Evolutionary conservation across 2,797 vertebrate species (phyloP).

Genomic region (Crypturellus tataupa): DNA sequence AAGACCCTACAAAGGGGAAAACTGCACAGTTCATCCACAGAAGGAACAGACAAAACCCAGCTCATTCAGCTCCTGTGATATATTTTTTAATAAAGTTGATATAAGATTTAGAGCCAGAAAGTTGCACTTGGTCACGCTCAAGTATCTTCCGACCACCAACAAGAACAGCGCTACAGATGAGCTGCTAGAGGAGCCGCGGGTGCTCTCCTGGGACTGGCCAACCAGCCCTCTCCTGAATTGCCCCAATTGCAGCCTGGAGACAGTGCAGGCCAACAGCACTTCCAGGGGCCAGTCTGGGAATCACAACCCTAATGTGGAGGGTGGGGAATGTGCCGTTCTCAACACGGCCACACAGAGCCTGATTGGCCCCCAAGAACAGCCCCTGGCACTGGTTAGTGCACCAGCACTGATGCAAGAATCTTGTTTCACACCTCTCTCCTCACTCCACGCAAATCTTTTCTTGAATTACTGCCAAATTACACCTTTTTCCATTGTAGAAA

Average conservation of each 20-base stretch:
- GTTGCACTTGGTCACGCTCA: neutral
- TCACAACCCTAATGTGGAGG: neutral
- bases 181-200: neutral
- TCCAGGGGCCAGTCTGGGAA: neutral
- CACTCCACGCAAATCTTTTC: neutral
- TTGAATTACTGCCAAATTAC: neutral
- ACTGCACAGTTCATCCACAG: neutral
- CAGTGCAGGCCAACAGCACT: neutral
- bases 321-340: fast-evolving
- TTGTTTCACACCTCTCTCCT: neutral
- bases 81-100: neutral
- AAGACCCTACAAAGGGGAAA: neutral
- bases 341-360: neutral
- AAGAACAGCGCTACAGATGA: neutral
- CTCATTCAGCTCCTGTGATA: neutral
- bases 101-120: neutral
- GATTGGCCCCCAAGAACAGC: neutral
- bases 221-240: neutral
- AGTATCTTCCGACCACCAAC: neutral
- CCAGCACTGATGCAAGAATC: fast-evolving
- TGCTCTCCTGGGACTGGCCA: neutral
- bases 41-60: neutral
- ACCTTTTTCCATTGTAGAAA: neutral
- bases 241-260: neutral
- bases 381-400: neutral